A percentile compares a stretch with the other conserved stretches of the same genome.
phyloP scores from a whole-genome alignment of 2,113 vertebrate species.

The Mixornis gularis region DNA sequence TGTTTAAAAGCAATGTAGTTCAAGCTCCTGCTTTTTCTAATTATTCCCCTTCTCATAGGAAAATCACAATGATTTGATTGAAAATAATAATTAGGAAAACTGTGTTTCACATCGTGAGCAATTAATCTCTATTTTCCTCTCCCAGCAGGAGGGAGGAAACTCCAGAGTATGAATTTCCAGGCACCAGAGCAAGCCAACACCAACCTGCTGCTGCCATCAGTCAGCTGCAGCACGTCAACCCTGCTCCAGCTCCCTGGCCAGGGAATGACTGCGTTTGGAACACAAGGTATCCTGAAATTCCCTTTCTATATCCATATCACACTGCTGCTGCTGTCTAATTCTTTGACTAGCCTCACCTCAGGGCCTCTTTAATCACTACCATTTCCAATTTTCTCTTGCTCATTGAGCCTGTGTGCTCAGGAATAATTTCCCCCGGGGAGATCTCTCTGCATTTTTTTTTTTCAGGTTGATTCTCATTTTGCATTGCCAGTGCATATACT shows the following conservation, averaged over 20 bases:
- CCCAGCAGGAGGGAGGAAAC: neutral
- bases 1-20: neutral
- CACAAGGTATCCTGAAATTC: neutral
- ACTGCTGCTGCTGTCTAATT: neutral
- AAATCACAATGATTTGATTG: slow-evolving; percentile 34
- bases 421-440: neutral
- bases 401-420: neutral
- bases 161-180: neutral
- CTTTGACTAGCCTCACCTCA: neutral
- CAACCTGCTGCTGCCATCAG: neutral
- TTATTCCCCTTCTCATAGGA: slow-evolving; percentile 7
- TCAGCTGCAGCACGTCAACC: neutral
- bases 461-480: slow-evolving; percentile 5
- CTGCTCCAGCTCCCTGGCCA: neutral
- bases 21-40: slow-evolving; percentile 9
- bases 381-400: slow-evolving; percentile 7
- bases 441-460: neutral
- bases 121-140: slow-evolving; percentile 24
- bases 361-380: slow-evolving; percentile 3
- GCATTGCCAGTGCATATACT: neutral
- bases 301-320: neutral
- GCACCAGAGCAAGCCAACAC: neutral
- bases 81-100: slow-evolving; percentile 38
- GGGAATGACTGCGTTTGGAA: neutral
- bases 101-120: neutral